Evolutionary conservation across 37 sponge, comb jelly and placozoan genomes (phyloP).

Genomic region (Halisarca cf. caerulea): DNA sequence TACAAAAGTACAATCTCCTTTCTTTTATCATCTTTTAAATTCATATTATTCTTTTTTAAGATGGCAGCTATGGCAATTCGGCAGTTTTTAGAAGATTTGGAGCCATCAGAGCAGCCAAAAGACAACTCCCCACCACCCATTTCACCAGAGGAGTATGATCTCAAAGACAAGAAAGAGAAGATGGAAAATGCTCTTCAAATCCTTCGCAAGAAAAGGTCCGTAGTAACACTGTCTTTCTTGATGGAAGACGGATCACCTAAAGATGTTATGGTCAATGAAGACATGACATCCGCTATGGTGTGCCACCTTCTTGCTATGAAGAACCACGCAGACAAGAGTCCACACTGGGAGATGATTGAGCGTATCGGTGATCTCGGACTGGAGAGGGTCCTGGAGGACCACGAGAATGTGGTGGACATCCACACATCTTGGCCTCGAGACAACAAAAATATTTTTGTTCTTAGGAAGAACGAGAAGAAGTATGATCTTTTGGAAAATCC

Average conservation of each 20-base stretch:
- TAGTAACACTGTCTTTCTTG: conserved; percentile 61
- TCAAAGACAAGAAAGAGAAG: conserved; percentile 74
- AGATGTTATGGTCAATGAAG: conserved; percentile 84
- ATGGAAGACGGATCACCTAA: conserved; percentile 75
- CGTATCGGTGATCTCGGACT: conserved; percentile 68
- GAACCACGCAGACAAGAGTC: conserved; percentile 78
- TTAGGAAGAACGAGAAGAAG: conserved; percentile 75
- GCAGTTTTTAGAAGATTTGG: conserved; percentile 39
- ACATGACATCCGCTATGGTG: conserved; percentile 75
- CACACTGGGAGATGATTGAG: conserved; percentile 83
- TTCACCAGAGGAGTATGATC: conserved; percentile 53
- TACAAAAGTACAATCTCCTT: too few species aligned
- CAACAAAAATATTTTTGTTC: conserved; percentile 72
- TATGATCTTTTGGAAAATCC: conserved; percentile 87
- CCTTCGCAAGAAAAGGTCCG: conserved; percentile 68
- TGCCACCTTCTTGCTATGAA: conserved; percentile 76
- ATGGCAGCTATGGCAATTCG: conserved; percentile 36
- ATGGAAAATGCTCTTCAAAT: conserved; percentile 78
- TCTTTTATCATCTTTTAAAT: too few species aligned
- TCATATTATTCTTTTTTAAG: conserved; percentile 1
- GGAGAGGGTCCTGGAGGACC: conserved; percentile 84
- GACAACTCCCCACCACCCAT: conserved; percentile 46
- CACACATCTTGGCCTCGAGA: conserved; percentile 81
- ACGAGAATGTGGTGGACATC: conserved; percentile 78
- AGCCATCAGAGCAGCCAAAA: conserved; percentile 32